Evolutionary conservation across 2,113 vertebrate genomes (phyloP).

Genomic region (Notothenia coriiceps): DNA sequence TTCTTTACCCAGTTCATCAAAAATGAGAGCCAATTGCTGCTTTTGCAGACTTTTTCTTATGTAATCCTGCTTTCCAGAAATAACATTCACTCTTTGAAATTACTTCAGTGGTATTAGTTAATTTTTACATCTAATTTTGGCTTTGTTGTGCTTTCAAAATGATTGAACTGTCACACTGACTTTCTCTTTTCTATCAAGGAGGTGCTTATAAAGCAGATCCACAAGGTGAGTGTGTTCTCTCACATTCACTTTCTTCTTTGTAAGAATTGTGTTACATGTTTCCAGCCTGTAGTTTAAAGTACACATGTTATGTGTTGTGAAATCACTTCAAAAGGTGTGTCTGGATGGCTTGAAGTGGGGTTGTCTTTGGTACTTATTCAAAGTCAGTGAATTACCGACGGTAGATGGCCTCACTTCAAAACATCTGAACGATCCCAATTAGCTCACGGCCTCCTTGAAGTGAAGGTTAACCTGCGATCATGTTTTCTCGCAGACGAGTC

Average conservation of each 20-base stretch:
- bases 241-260: constrained; percentile 13
- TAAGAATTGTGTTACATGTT: constrained; percentile 28
- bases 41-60: not conserved
- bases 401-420: too few relatives aligned
- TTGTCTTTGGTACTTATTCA: too few relatives aligned
- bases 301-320: not conserved
- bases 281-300: constrained; percentile 6
- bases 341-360: too few relatives aligned
- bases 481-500: constrained; percentile 90
- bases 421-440: not conserved
- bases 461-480: not conserved
- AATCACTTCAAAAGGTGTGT: not conserved
- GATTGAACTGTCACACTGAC: constrained; percentile 12
- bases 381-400: too few relatives aligned
- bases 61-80: constrained; percentile 26
- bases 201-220: constrained; percentile 99
- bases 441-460: constrained; percentile 2
- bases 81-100: constrained; percentile 41
- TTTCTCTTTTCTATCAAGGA: constrained; percentile 84
- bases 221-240: constrained; percentile 89
- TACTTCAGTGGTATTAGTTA: not conserved
- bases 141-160: constrained; percentile 21
- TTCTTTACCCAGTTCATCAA: not conserved
- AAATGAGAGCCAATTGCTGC: not conserved
- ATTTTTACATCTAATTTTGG: not conserved